Percentiles rank a stretch among this genome's conserved stretches.
Evolutionary conservation across 30 jellyfish, hydroid and myxozoan genomes (phyloP).

Genomic region (Aurelia aurita): DNA sequence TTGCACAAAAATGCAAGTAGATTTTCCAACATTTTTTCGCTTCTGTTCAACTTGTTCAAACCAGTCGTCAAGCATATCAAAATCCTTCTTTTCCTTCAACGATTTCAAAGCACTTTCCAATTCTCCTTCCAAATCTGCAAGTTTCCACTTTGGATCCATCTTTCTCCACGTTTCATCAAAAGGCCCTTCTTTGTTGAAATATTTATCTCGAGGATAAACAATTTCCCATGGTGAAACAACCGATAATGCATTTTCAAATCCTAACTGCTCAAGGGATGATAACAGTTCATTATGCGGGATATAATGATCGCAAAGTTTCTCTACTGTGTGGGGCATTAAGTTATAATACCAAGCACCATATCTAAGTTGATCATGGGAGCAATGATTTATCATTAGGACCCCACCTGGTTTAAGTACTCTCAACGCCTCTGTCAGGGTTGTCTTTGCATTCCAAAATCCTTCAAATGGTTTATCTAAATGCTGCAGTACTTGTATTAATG

Average conservation of each 20-base stretch:
- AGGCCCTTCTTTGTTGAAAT: constrained; percentile 75
- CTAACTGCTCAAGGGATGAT: constrained; percentile 26
- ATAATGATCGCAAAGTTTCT: constrained; percentile 42
- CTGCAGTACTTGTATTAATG: constrained; percentile 81
- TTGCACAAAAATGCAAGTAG: constrained; percentile 56
- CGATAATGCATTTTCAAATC: constrained; percentile 22
- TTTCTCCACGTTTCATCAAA: constrained; percentile 68
- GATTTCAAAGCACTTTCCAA: constrained; percentile 64
- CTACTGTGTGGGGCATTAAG: constrained; percentile 64
- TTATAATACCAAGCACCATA: constrained; percentile 67
- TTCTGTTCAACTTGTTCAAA: constrained; percentile 66
- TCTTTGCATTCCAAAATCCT: constrained; percentile 26
- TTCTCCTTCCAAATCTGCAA: constrained; percentile 77
- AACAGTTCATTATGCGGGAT: constrained; percentile 49
- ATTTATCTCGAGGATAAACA: constrained; percentile 17
- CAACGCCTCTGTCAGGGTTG: constrained; percentile 68
- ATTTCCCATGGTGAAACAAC: constrained; percentile 60
- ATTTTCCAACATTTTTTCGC: constrained; percentile 47
- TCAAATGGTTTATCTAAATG: constrained; percentile 82
- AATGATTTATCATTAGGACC: constrained; percentile 57
- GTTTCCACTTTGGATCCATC: constrained; percentile 64
- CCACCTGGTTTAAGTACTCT: constrained; percentile 95
- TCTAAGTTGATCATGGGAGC: constrained; percentile 68
- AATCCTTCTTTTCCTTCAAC: constrained; percentile 69
- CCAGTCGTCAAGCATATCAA: constrained; percentile 68